Percentiles rank a stretch among this genome's conserved stretches.
Evolutionary conservation across 1,140 invertebrate species (phyloP).

Genomic region (Bombus vancouverensis): DNA sequence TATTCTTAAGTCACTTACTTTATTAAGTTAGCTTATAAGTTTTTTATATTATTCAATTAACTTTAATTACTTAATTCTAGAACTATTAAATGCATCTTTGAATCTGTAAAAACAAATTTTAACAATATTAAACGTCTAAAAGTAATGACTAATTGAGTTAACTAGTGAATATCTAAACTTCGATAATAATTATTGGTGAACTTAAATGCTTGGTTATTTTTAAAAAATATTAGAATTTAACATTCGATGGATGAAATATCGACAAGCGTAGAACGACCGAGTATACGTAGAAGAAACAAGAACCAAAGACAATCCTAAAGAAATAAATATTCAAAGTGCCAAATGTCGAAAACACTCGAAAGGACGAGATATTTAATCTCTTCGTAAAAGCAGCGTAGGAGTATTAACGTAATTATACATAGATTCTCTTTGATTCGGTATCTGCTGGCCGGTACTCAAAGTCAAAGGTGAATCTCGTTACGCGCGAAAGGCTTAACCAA

Average conservation of each 20-base stretch:
- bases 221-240: neutral
- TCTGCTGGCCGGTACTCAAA: constrained; percentile 27
- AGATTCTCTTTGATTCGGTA: constrained; percentile 25
- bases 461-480: constrained; percentile 50
- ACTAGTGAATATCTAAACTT: neutral
- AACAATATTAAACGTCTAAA: neutral
- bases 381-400: neutral
- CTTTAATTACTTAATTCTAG: too few relatives aligned
- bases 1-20: too few relatives aligned
- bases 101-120: too few relatives aligned
- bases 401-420: constrained; percentile 41
- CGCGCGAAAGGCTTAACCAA: constrained; percentile 16
- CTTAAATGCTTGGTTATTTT: neutral
- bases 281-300: neutral
- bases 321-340: neutral
- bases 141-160: neutral
- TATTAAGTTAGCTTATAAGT: too few relatives aligned
- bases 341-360: constrained; percentile 10
- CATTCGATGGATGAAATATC: neutral
- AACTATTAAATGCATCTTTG: too few relatives aligned
- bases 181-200: neutral
- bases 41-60: too few relatives aligned
- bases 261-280: neutral
- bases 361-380: constrained; percentile 5
- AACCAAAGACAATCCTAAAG: neutral